Conservation (phyloP, 2,797 vertebrate species). For the Denticeps clupeoides region DNA sequence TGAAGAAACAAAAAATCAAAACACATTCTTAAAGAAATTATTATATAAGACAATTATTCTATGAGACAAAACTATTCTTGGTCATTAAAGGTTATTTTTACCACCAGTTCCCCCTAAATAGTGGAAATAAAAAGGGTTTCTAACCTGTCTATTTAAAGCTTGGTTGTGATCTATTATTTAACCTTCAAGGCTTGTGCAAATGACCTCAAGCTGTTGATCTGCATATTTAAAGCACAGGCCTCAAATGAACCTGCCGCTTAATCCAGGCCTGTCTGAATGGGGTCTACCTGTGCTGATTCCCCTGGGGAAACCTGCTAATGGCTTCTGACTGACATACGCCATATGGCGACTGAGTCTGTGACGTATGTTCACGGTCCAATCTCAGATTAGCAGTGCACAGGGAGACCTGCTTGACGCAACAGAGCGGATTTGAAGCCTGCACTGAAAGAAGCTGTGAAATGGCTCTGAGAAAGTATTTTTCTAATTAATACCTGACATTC, state of each 20-base stretch:
- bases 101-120: no score
- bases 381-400: neutral
- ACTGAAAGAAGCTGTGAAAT: no score
- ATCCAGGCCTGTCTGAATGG: constrained; percentile 13
- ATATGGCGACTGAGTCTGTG: no score
- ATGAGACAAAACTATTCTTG: no score
- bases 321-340: constrained; percentile 17
- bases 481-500: no score
- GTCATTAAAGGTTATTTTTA: no score
- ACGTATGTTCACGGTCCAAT: neutral
- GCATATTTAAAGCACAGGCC: constrained; percentile 14
- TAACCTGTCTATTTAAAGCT: no score
- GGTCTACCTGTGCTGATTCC: constrained; percentile 14
- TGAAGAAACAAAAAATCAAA: constrained; percentile 31
- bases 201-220: constrained; percentile 1
- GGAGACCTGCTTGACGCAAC: neutral
- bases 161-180: no score
- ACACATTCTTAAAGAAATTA: neutral
- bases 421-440: no score
- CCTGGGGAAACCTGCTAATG: constrained; percentile 8
- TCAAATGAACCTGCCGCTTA: neutral
- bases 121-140: no score
- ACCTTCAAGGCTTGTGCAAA: no score
- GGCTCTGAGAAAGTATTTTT: no score
- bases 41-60: neutral